phyloP scores from a whole-genome alignment of 2,113 vertebrate genomes.

The Centropus unirufus region DNA sequence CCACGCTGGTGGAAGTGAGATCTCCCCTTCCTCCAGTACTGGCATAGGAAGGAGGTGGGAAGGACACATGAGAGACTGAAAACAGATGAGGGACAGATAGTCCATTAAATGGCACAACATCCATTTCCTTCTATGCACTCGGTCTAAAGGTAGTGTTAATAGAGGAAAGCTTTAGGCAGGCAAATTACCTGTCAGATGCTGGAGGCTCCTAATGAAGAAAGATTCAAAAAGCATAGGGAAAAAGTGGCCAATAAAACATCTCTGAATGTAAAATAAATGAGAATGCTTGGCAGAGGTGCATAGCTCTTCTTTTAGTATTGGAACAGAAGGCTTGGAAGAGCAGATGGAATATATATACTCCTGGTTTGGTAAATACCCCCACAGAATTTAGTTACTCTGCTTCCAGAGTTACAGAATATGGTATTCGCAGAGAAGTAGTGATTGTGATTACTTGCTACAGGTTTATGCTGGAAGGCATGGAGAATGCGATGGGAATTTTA shows the following conservation, averaged over 20 bases:
- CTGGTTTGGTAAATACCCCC: background rate
- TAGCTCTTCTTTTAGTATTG: background rate
- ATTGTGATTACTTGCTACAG: background rate
- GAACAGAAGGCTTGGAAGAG: background rate
- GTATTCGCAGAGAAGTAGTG: background rate
- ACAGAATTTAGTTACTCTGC: background rate
- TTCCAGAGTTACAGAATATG: background rate
- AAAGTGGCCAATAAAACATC: background rate
- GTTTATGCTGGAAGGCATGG: background rate
- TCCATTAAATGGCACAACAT: background rate
- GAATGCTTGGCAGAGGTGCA: background rate
- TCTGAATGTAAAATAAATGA: background rate
- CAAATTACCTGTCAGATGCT: conserved; percentile 56
- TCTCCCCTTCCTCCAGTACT: background rate
- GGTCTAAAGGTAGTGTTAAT: background rate
- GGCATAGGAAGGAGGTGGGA: background rate
- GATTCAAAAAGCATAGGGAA: background rate
- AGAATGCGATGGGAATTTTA: background rate
- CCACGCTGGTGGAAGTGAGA: rapidly evolving
- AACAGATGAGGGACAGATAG: background rate
- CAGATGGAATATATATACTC: background rate
- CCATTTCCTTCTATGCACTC: background rate
- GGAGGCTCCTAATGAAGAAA: conserved; percentile 48
- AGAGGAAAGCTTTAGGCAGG: conserved; percentile 26
- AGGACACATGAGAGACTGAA: background rate